Base-by-base conservation (phyloP, 2,797 vertebrate species). In the Zalophus californianus region DNA sequence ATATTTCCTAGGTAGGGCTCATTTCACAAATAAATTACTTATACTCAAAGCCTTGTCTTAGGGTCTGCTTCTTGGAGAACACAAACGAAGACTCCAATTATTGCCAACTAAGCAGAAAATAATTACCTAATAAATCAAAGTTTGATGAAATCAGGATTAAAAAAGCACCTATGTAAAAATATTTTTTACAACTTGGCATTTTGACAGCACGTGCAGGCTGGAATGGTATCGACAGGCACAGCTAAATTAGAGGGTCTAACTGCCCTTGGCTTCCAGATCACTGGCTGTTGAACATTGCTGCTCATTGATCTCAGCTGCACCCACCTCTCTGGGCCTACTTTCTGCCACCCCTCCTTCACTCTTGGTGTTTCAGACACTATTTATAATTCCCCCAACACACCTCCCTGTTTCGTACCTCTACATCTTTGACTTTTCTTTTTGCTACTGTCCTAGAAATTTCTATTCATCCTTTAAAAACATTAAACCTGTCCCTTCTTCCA, bases 71-170 rank as follows among this genome's bases (percentile, higher is more conserved):
- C 38, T 79, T 10, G 56, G 27, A 78, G 60, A 96, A 82, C 48
- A 66, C 41, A 35, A 77, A 94, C 68, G 35, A 92, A 86, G 82
- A 72, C 7, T 14, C n/a, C 29, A 73, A 88, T 77, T 77, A 77
- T 60, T 92, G 77, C 52, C 73, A 94, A 44, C 21, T 86, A 84
- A 79, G 78, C 23, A 94, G 85, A 92, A 95, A 94, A 95, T 66
- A 92, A 97, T 66, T 92, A 70, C 23, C 38, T 48, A 72, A 41
- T 89, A 66, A 92, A 48, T 96, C 25, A 90, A 95, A 96, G 78
- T 84, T 32, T 88, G 86, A 97, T 60, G 27, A 92, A 80, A 91
- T 88, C 25, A 52, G 60, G 25, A 97, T 75, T 90, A 32, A 95
- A 86, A 87, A 50, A 35, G 15, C 20, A 85, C 23, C 20, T 72